Evolutionary conservation across 2,797 vertebrate species (phyloP).

Genomic region (Schizopygopsis malacanthus): DNA sequence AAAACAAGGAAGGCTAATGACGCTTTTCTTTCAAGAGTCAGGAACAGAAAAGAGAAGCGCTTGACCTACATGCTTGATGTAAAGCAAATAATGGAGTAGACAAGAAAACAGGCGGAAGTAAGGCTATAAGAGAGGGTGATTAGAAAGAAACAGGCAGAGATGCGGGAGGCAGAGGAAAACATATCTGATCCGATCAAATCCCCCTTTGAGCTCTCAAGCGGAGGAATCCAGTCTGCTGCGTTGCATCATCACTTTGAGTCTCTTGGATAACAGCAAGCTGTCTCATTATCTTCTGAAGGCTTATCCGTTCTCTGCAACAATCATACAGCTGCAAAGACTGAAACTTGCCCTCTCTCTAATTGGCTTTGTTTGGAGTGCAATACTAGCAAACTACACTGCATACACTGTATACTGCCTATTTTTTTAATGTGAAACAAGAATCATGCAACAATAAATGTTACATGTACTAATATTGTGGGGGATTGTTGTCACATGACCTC

Average conservation of each 20-base stretch:
- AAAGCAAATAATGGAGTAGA: not conserved
- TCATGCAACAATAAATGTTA: not conserved
- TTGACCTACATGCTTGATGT: constrained; percentile 1
- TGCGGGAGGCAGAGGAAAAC: constrained; percentile 9
- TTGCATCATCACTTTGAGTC: constrained; percentile 36
- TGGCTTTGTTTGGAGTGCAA: not conserved
- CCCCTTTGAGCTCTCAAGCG: constrained; percentile 16
- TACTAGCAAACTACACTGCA: not conserved
- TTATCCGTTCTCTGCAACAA: constrained; percentile 31
- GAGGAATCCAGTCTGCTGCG: constrained; percentile 27
- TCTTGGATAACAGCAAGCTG: constrained; percentile 39
- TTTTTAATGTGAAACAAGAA: not conserved
- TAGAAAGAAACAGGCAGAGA: constrained; percentile 21
- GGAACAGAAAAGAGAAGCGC: constrained; percentile 31
- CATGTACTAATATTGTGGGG: not conserved
- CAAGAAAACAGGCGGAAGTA: constrained; percentile 1
- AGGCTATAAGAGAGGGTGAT: not conserved
- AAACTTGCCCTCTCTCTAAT: not conserved
- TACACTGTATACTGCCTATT: not conserved
- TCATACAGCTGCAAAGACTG: constrained; percentile 15
- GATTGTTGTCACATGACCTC: not conserved
- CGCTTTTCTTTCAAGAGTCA: not conserved
- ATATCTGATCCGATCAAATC: constrained; percentile 41
- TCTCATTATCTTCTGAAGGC: constrained; percentile 29
- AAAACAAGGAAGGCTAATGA: constrained; percentile 22